Conservation (phyloP, 2,888 invertebrate genomes). For the Campoplex nolae region DNA sequence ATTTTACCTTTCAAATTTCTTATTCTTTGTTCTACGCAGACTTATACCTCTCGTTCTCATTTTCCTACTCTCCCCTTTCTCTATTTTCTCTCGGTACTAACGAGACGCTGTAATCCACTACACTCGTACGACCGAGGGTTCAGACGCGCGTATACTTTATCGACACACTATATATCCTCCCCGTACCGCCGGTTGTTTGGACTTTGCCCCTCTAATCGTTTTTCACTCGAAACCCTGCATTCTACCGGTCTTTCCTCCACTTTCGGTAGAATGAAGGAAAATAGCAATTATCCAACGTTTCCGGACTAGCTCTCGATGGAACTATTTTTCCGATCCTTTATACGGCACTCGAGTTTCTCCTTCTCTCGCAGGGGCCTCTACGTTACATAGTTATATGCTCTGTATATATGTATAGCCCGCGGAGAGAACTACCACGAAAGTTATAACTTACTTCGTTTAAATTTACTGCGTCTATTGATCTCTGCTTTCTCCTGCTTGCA, state of each 20-base stretch:
- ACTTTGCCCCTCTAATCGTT: background rate
- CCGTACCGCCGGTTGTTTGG: background rate
- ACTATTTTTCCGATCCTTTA: slow-evolving; percentile 63
- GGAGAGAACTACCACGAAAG: slow-evolving; percentile 10
- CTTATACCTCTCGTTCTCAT: background rate
- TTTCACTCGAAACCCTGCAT: slow-evolving; percentile 5
- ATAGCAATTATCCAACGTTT: slow-evolving; percentile 66
- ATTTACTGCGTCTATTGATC: slow-evolving; percentile 35
- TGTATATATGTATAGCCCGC: background rate
- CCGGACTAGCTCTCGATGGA: slow-evolving; percentile 49
- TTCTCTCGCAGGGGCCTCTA: background rate
- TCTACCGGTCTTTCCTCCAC: slow-evolving; percentile 7
- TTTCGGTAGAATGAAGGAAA: slow-evolving; percentile 56
- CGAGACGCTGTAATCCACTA: slow-evolving; percentile 5
- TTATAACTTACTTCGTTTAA: slow-evolving; percentile 50
- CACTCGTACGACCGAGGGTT: background rate
- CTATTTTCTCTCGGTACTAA: background rate
- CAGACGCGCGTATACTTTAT: slow-evolving; percentile 36
- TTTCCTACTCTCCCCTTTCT: background rate
- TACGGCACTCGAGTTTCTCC: slow-evolving; percentile 15
- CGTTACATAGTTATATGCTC: slow-evolving; percentile 27
- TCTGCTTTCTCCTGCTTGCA: slow-evolving; percentile 15
- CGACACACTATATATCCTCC: slow-evolving; percentile 31
- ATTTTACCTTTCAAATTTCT: background rate
- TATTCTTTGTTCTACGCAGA: background rate